A percentile compares a stretch with the other conserved stretches of the same genome.
Conservation (phyloP, 2,888 invertebrate species). For the Stegophylla sp. region DNA sequence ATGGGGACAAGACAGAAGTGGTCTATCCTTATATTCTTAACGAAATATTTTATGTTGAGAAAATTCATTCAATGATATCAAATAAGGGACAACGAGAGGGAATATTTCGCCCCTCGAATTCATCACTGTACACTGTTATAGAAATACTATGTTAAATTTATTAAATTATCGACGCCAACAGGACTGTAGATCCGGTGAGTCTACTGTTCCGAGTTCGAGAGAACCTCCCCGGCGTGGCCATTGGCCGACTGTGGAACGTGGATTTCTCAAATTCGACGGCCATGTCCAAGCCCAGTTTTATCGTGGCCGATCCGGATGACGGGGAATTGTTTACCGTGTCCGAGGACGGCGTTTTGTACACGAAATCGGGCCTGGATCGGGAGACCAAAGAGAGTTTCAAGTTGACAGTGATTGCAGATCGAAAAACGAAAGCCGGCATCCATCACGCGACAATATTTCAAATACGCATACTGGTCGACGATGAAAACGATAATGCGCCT, state of each 20-base stretch:
- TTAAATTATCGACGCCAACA: too few species aligned
- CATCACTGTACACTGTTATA: too few species aligned
- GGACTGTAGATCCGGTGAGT: conserved; percentile 69
- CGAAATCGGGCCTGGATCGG: conserved; percentile 77
- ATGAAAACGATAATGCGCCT: conserved; percentile 88
- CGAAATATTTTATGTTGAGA: too few species aligned
- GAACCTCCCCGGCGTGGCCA: conserved; percentile 76
- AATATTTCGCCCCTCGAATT: too few species aligned
- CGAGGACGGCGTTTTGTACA: conserved; percentile 79
- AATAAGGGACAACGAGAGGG: too few species aligned
- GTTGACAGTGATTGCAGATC: conserved; percentile 80
- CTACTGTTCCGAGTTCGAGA: conserved; percentile 79
- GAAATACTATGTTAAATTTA: too few species aligned
- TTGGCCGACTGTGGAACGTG: conserved; percentile 72
- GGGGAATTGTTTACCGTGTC: conserved; percentile 80
- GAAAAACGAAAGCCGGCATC: conserved; percentile 78
- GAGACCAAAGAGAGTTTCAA: conserved; percentile 77
- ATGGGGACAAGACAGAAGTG: too few species aligned
- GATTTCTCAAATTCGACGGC: conserved; percentile 61
- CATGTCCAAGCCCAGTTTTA: conserved; percentile 69
- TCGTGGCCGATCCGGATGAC: conserved; percentile 83
- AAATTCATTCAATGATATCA: too few species aligned
- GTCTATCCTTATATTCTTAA: too few species aligned
- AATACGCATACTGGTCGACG: conserved; percentile 79
- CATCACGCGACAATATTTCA: conserved; percentile 61